Conservation (phyloP, 2,113 vertebrate species). For the Aptenodytes patagonicus region DNA sequence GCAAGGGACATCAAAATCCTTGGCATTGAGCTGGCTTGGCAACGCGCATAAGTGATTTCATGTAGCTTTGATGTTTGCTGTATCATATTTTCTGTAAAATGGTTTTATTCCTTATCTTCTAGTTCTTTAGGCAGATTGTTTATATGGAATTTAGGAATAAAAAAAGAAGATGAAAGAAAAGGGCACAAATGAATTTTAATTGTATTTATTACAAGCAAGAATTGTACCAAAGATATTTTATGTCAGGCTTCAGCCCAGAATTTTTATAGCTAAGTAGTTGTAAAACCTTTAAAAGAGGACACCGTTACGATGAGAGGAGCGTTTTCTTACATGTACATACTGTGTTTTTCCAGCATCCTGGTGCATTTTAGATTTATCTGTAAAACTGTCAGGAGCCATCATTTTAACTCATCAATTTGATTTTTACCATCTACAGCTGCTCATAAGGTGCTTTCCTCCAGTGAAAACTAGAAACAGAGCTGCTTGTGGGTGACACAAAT, state of each 20-base stretch:
- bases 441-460: background rate
- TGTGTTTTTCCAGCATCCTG: slow-evolving; percentile 17
- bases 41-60: background rate
- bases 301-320: background rate
- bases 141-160: background rate
- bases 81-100: background rate
- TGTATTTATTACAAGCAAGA: slow-evolving; percentile 14
- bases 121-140: background rate
- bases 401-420: slow-evolving; percentile 30
- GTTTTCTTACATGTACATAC: slow-evolving; percentile 5
- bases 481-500: slow-evolving; percentile 49
- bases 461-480: background rate
- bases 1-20: background rate
- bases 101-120: background rate
- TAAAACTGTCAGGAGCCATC: slow-evolving; percentile 34
- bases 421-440: slow-evolving; percentile 35
- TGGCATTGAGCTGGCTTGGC: background rate
- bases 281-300: slow-evolving; percentile 30
- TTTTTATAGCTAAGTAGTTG: slow-evolving; percentile 42
- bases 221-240: background rate
- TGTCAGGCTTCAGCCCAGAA: slow-evolving; percentile 5
- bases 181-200: background rate
- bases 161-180: background rate
- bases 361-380: slow-evolving; percentile 11
- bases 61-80: background rate